Evolutionary conservation across 2,797 vertebrate genomes (phyloP).

Genomic region (Ispidina picta): DNA sequence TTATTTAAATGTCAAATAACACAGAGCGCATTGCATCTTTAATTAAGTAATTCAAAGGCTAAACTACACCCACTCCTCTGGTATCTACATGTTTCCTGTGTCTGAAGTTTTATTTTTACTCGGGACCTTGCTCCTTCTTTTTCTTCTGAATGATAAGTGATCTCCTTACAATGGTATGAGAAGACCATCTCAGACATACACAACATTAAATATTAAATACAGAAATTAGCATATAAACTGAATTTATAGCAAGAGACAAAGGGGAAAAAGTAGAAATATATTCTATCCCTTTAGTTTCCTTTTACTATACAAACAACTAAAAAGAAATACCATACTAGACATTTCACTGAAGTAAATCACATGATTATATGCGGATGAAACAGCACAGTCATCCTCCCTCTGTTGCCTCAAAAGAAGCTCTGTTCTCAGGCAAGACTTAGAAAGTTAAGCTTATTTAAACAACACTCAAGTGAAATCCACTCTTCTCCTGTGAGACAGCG

Average conservation of each 20-base stretch:
- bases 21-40: not conserved
- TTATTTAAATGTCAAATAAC: conserved; percentile 1
- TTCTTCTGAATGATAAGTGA: not conserved
- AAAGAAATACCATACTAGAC: not conserved
- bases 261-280: not conserved
- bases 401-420: not conserved
- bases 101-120: not conserved
- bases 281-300: not conserved
- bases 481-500: not conserved
- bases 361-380: not conserved
- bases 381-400: not conserved
- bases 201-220: not conserved
- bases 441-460: not conserved
- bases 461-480: not conserved
- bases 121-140: not conserved
- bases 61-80: not conserved
- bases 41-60: not conserved
- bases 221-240: not conserved
- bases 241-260: not conserved
- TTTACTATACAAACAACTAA: not conserved
- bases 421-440: not conserved
- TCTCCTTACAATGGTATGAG: not conserved
- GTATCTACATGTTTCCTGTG: not conserved
- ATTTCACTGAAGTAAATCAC: not conserved
- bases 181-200: not conserved